phyloP scores from a whole-genome alignment of 2,888 invertebrate species.

The Lasioglossum lativentre region DNA sequence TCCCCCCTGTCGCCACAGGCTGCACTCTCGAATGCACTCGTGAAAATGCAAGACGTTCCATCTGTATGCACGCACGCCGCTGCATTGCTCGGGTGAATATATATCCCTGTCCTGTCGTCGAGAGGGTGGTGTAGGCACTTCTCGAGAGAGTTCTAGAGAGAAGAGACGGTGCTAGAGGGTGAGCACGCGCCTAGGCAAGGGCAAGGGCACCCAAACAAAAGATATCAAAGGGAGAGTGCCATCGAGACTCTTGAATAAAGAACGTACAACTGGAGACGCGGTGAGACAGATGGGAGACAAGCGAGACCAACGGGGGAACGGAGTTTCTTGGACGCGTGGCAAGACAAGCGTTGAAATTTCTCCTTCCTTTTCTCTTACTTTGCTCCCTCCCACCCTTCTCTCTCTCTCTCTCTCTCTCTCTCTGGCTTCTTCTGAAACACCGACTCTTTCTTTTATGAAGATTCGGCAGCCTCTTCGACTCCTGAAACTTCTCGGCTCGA shows the following conservation, averaged over 20 bases:
- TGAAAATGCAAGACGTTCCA: constrained; percentile 61
- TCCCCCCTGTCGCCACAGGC: constrained; percentile 36
- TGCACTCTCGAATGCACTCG: constrained; percentile 59
- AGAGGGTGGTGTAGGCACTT: constrained; percentile 46
- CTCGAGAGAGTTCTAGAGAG: constrained; percentile 44
- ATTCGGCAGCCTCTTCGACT: not conserved
- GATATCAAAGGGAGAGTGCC: constrained; percentile 57
- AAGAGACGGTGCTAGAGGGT: constrained; percentile 49
- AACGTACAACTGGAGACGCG: constrained; percentile 53
- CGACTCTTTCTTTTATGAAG: not conserved
- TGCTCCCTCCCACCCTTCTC: no score
- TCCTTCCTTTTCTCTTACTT: no score
- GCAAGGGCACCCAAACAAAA: constrained; percentile 70
- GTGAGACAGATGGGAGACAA: constrained; percentile 43
- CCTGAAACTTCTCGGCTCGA: not conserved
- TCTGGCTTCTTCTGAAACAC: not conserved
- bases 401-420: not conserved
- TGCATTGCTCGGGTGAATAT: constrained; percentile 43
- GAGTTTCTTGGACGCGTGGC: not conserved
- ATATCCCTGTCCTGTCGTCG: constrained; percentile 19
- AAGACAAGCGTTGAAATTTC: not conserved
- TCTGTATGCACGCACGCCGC: constrained; percentile 39
- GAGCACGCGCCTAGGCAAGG: constrained; percentile 58
- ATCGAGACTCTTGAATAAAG: constrained; percentile 57
- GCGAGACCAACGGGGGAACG: constrained; percentile 3